phyloP scores from a whole-genome alignment of 2,113 vertebrate genomes.

The Ictidomys tridecemlineatus region DNA sequence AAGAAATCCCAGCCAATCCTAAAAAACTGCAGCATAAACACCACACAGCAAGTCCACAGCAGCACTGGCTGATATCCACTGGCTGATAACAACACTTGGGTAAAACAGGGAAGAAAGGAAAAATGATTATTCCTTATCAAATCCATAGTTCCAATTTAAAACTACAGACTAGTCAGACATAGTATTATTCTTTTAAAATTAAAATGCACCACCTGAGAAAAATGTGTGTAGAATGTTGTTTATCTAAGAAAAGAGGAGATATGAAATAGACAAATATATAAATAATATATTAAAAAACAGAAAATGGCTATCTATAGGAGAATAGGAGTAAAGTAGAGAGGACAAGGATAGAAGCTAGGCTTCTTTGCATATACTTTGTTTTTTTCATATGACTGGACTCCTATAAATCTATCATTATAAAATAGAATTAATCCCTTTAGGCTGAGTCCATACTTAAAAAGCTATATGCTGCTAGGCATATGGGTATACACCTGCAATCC shows the following conservation, averaged over 20 bases:
- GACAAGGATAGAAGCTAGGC: neutral
- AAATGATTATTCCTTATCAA: neutral
- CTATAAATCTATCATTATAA: constrained; percentile 39
- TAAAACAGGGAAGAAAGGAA: neutral
- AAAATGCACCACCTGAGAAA: constrained; percentile 32
- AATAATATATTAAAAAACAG: neutral
- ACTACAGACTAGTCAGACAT: constrained; percentile 24
- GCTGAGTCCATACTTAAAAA: constrained; percentile 14
- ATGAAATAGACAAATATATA: neutral
- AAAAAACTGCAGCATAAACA: neutral
- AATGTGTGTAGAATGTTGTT: neutral
- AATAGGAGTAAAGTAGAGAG: neutral
- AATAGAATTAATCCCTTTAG: constrained; percentile 46
- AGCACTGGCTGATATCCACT: too few species aligned
- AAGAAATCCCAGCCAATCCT: neutral
- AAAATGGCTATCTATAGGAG: neutral
- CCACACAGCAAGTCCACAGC: neutral
- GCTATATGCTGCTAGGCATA: neutral
- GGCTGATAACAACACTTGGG: neutral
- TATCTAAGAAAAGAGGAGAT: neutral
- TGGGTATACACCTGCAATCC: neutral
- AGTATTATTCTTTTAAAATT: constrained; percentile 42
- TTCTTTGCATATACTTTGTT: neutral
- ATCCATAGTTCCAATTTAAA: neutral
- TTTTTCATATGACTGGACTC: constrained; percentile 8